Conservation (phyloP, 2,888 invertebrate genomes). For the Julus scanicus region DNA sequence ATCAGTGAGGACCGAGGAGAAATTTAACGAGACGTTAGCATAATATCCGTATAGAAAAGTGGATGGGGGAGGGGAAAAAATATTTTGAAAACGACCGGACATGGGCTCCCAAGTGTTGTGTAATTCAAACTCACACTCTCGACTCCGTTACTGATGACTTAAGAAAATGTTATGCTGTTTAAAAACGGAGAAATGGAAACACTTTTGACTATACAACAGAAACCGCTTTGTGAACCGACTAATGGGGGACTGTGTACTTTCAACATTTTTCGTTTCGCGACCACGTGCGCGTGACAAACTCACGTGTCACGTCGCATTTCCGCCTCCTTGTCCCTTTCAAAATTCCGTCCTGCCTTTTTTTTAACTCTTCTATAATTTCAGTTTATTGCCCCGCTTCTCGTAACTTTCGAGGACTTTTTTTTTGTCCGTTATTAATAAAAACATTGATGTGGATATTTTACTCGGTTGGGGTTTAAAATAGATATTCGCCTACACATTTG, state of each 20-base stretch:
- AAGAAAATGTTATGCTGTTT: constrained; percentile 35
- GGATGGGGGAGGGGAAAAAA: constrained; percentile 3
- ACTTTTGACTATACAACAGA: neutral
- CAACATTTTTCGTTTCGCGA: neutral
- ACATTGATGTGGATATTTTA: neutral
- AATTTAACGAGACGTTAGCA: constrained; percentile 19
- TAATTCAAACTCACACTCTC: constrained; percentile 17
- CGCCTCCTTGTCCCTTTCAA: neutral
- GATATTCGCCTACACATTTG: neutral
- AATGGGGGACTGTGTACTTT: constrained; percentile 23
- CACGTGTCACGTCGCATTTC: constrained; percentile 16
- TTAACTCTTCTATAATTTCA: neutral
- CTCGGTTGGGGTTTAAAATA: neutral
- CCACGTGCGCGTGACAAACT: neutral
- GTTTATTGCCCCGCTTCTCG: constrained; percentile 17
- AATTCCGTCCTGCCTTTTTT: neutral
- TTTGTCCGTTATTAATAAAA: neutral
- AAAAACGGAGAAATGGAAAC: constrained; percentile 17
- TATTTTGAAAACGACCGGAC: constrained; percentile 35
- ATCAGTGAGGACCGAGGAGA: constrained; percentile 15
- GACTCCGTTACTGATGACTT: constrained; percentile 8
- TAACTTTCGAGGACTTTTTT: neutral
- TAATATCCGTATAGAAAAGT: neutral
- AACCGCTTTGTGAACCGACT: constrained; percentile 18
- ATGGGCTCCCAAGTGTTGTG: constrained; percentile 1